phyloP scores from a whole-genome alignment of 2,113 vertebrate genomes.

The Atractosteus spatula region DNA sequence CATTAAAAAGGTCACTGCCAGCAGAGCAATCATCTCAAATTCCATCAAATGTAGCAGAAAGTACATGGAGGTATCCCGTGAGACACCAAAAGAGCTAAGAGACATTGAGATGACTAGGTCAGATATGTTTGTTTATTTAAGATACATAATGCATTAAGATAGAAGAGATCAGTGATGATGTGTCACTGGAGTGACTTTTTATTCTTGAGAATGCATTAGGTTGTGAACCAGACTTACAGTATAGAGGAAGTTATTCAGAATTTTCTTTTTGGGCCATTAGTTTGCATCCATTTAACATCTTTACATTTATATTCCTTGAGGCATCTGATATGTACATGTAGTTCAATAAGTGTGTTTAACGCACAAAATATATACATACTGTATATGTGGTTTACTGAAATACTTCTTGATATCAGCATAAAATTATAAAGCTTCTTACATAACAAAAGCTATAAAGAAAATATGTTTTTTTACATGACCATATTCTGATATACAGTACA shows the following conservation, averaged over 20 bases:
- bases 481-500: too few relatives aligned
- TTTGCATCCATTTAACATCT: slow-evolving; percentile 6
- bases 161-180: slow-evolving; percentile 21
- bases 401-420: not conserved
- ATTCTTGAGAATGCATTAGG: slow-evolving; percentile 32
- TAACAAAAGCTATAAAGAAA: too few relatives aligned
- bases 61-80: slow-evolving; percentile 29
- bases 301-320: not conserved
- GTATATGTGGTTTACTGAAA: not conserved
- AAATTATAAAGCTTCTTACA: not conserved
- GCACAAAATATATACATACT: not conserved
- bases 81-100: slow-evolving; percentile 35
- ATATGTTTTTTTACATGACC: too few relatives aligned
- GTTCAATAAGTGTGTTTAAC: not conserved
- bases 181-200: slow-evolving; percentile 29
- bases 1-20: slow-evolving; percentile 47
- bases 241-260: slow-evolving; percentile 16
- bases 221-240: slow-evolving; percentile 30
- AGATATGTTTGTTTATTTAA: slow-evolving; percentile 52
- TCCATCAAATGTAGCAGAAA: slow-evolving; percentile 44
- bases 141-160: slow-evolving; percentile 44
- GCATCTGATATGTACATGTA: not conserved
- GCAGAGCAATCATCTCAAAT: slow-evolving; percentile 43
- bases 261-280: not conserved
- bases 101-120: slow-evolving; percentile 44